phyloP scores from a whole-genome alignment of 2,113 vertebrate genomes.

The Elaphurus davidianus region DNA sequence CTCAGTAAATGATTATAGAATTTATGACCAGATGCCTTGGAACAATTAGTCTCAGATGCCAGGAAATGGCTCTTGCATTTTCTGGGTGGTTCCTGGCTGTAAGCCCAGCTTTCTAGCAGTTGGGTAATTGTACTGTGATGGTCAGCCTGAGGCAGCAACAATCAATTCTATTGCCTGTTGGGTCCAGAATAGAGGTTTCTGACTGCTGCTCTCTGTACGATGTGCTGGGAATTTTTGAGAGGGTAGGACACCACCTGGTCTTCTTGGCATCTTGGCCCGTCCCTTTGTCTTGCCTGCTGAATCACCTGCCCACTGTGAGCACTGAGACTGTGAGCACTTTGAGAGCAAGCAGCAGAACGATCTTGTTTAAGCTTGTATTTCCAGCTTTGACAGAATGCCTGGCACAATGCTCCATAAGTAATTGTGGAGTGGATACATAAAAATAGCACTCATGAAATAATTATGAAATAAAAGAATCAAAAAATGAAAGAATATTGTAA shows the following conservation, averaged over 20 bases:
- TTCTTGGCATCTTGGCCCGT: not conserved
- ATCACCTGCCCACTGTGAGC: not conserved
- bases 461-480: not conserved
- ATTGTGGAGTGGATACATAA: not conserved
- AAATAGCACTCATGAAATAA: not conserved
- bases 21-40: constrained; percentile 44
- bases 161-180: not conserved
- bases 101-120: constrained; percentile 15
- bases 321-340: not conserved
- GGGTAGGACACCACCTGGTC: not conserved
- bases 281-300: not conserved
- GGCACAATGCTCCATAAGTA: not conserved
- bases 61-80: constrained; percentile 9
- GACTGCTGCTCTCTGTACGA: not conserved
- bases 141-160: not conserved
- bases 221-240: not conserved
- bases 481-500: not conserved
- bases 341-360: not conserved
- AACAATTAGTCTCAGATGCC: constrained; percentile 33
- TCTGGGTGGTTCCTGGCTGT: constrained; percentile 16
- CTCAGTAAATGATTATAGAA: constrained; percentile 44
- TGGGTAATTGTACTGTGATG: not conserved
- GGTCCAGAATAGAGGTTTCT: not conserved
- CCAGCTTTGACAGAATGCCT: not conserved
- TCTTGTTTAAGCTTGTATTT: not conserved